A percentile compares a stretch with the other conserved stretches of the same genome.
phyloP scores from a whole-genome alignment of 2,888 invertebrate genomes.

The Homarus gammarus region DNA sequence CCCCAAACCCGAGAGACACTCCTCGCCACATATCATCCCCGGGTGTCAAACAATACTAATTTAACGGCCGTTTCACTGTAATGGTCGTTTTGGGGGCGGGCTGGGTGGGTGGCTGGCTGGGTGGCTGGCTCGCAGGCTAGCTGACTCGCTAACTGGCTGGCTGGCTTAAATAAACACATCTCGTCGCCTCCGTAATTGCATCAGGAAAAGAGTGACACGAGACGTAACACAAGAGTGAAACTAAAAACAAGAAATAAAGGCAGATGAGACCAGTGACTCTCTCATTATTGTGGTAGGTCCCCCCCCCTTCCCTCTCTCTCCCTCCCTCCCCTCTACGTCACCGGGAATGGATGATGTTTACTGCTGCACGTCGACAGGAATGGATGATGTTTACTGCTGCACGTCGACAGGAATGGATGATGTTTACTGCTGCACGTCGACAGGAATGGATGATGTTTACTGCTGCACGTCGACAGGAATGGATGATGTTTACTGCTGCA shows the following conservation, averaged over 20 bases:
- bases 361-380: too few relatives aligned
- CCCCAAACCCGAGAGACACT: too few relatives aligned
- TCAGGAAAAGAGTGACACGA: not conserved
- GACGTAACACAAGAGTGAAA: not conserved
- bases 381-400: too few relatives aligned
- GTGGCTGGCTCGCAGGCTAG: too few relatives aligned
- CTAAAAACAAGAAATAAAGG: not conserved
- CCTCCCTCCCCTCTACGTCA: not conserved
- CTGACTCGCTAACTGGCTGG: too few relatives aligned
- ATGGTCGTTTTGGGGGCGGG: conserved; percentile 42
- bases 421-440: too few relatives aligned
- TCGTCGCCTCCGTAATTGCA: not conserved
- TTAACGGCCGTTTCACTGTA: conserved; percentile 47
- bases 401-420: too few relatives aligned
- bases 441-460: too few relatives aligned
- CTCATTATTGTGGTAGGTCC: not conserved
- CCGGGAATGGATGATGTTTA: too few relatives aligned
- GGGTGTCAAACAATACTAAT: conserved; percentile 46
- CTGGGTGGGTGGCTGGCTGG: too few relatives aligned
- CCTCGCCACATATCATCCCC: conserved; percentile 20
- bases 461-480: not conserved
- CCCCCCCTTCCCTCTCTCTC: not conserved
- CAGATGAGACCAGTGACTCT: too few relatives aligned
- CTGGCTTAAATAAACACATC: conserved; percentile 31
- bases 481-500: too few relatives aligned